Evolutionary conservation across 2,797 vertebrate species (phyloP).

Genomic region (Gymnothorax javanicus): DNA sequence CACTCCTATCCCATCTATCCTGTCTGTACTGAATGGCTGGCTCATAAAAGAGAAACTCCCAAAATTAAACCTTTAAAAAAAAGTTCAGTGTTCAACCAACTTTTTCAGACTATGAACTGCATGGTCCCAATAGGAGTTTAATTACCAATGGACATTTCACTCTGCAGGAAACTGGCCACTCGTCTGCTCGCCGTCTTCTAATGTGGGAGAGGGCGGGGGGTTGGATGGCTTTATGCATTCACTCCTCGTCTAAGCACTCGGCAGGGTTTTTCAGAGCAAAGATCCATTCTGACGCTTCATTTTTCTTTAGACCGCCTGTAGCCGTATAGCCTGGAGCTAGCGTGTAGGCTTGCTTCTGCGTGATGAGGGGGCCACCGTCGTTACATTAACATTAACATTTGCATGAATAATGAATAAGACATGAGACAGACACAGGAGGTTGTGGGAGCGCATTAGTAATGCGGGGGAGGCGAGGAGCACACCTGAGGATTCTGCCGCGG

Average conservation of each 20-base stretch:
- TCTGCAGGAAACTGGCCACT: too few relatives aligned
- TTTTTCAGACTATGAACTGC: too few relatives aligned
- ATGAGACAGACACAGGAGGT: not conserved
- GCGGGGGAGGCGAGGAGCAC: not conserved
- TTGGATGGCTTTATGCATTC: not conserved
- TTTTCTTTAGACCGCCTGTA: not conserved
- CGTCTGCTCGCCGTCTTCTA: too few relatives aligned
- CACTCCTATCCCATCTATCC: too few relatives aligned
- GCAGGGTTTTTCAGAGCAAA: not conserved
- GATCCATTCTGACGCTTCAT: constrained; percentile 7
- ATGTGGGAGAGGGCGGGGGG: not conserved
- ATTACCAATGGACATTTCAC: too few relatives aligned
- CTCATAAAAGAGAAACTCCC: too few relatives aligned
- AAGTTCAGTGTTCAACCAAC: too few relatives aligned
- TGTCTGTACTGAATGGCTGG: too few relatives aligned
- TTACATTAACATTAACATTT: not conserved
- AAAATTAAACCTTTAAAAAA: too few relatives aligned
- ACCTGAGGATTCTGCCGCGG: not conserved
- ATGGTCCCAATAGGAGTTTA: too few relatives aligned
- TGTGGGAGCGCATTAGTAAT: not conserved
- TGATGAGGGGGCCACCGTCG: not conserved
- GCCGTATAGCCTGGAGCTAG: not conserved
- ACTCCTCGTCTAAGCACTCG: not conserved
- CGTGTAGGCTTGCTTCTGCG: not conserved
- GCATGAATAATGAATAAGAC: not conserved